Evolutionary conservation across 2,888 invertebrate species (phyloP).

Genomic region (Drosophila hawaiiensis): DNA sequence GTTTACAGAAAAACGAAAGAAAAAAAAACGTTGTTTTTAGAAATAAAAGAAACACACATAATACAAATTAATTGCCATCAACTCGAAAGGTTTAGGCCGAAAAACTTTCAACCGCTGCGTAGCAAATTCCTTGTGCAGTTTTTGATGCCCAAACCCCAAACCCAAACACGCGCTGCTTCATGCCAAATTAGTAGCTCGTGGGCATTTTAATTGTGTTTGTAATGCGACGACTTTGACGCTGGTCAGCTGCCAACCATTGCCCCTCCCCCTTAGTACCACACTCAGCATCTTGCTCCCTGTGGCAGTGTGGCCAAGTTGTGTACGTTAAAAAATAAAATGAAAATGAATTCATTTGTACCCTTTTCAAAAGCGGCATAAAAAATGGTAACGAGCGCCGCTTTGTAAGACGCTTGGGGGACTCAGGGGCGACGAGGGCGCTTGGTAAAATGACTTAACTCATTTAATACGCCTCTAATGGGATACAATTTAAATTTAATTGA

Average conservation of each 20-base stretch:
- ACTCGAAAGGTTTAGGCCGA: conserved; percentile 53
- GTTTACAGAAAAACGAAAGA: conserved; percentile 24
- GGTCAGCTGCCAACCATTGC: conserved; percentile 19
- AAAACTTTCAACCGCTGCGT: conserved; percentile 46
- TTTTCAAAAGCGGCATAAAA: conserved; percentile 71
- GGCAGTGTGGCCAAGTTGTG: conserved; percentile 45
- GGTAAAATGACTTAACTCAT: conserved; percentile 76
- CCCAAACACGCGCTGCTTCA: conserved; percentile 41
- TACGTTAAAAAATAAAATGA: conserved; percentile 75
- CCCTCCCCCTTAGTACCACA: background rate
- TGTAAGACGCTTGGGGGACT: conserved; percentile 30
- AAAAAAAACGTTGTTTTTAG: conserved; percentile 35
- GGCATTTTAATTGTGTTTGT: conserved; percentile 79
- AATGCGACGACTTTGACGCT: conserved; percentile 61
- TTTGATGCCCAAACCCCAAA: conserved; percentile 7
- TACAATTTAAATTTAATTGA: conserved; percentile 81
- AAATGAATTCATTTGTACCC: conserved; percentile 79
- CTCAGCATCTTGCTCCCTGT: background rate
- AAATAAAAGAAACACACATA: conserved; percentile 62
- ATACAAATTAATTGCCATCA: conserved; percentile 77
- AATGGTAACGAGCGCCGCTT: conserved; percentile 69
- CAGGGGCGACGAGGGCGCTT: background rate
- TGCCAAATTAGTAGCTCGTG: conserved; percentile 79
- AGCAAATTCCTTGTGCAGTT: conserved; percentile 37
- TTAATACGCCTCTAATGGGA: conserved; percentile 80